phyloP scores from a whole-genome alignment of 2,888 invertebrate species.

The Pterostichus niger region DNA sequence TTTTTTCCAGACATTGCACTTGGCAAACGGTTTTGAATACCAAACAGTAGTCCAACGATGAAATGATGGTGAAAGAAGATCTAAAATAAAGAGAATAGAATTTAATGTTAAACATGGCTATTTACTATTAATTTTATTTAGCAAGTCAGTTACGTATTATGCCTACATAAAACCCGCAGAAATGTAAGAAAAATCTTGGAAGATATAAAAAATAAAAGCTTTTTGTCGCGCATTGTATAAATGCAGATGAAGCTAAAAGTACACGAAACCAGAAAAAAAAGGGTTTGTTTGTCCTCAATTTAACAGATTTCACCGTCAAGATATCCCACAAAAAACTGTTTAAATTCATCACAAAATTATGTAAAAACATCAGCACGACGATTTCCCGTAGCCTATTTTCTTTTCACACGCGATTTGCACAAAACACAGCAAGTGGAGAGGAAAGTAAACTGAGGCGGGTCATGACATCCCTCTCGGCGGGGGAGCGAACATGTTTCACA shows the following conservation, averaged over 20 bases:
- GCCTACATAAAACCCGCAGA: constrained; percentile 20
- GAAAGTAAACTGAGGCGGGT: constrained; percentile 14
- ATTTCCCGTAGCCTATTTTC: constrained; percentile 9
- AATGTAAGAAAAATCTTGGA: constrained; percentile 17
- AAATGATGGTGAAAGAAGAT: too few species aligned
- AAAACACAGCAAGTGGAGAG: neutral
- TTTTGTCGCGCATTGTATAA: constrained; percentile 36
- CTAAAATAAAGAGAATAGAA: too few species aligned
- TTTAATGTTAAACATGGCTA: too few species aligned
- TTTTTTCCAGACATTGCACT: too few species aligned
- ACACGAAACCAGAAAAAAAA: constrained; percentile 32
- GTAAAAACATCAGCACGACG: constrained; percentile 13
- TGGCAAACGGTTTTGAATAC: too few species aligned
- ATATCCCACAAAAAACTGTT: constrained; percentile 11
- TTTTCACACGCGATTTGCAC: constrained; percentile 22
- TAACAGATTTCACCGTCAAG: constrained; percentile 11
- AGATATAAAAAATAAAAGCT: constrained; percentile 30
- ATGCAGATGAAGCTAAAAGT: constrained; percentile 46
- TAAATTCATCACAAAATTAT: constrained; percentile 38
- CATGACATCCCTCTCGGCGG: constrained; percentile 1
- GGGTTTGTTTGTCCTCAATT: constrained; percentile 37
- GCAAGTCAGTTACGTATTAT: neutral
- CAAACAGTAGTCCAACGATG: too few species aligned
- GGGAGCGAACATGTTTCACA: neutral
- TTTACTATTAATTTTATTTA: neutral